Percentiles rank a stretch among this genome's conserved stretches.
Evolutionary conservation across 2,113 vertebrate genomes (phyloP).

Genomic region (Datnioides undecimradiatus): DNA sequence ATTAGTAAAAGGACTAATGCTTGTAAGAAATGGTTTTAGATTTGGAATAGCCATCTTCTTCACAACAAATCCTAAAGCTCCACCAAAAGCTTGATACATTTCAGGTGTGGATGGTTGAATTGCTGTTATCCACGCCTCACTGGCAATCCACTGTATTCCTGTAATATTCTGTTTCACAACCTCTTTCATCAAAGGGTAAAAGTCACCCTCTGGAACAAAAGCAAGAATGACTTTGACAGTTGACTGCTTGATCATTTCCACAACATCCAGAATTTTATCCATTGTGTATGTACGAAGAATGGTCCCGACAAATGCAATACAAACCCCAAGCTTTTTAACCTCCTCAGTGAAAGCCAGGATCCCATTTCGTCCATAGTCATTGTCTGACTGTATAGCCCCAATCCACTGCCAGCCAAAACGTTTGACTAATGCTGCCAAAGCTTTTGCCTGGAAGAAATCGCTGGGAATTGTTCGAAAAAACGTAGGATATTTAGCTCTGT

Average conservation of each 20-base stretch:
- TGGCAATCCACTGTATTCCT: constrained; percentile 86
- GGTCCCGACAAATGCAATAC: constrained; percentile 82
- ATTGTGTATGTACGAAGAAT: constrained; percentile 76
- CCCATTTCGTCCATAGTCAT: constrained; percentile 83
- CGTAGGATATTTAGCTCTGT: constrained; percentile 82
- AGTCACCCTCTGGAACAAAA: constrained; percentile 82
- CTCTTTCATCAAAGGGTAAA: constrained; percentile 83
- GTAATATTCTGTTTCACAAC: constrained; percentile 82
- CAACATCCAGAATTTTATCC: constrained; percentile 77
- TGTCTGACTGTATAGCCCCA: constrained; percentile 82
- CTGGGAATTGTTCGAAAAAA: constrained; percentile 86
- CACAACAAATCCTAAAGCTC: constrained; percentile 81
- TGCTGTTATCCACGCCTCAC: constrained; percentile 84
- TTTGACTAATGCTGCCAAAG: constrained; percentile 81
- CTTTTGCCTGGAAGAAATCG: constrained; percentile 83
- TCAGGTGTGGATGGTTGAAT: constrained; percentile 75
- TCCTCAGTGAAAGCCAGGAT: constrained; percentile 80
- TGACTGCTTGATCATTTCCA: constrained; percentile 81
- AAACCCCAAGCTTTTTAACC: constrained; percentile 79
- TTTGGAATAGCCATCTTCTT: constrained; percentile 82
- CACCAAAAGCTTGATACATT: constrained; percentile 79
- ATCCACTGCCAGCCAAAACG: constrained; percentile 86
- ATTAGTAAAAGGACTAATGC: constrained; percentile 70
- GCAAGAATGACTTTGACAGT: constrained; percentile 82
- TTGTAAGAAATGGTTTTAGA: constrained; percentile 71